phyloP scores from a whole-genome alignment of 2,113 vertebrate species.

The Megaleporinus macrocephalus region DNA sequence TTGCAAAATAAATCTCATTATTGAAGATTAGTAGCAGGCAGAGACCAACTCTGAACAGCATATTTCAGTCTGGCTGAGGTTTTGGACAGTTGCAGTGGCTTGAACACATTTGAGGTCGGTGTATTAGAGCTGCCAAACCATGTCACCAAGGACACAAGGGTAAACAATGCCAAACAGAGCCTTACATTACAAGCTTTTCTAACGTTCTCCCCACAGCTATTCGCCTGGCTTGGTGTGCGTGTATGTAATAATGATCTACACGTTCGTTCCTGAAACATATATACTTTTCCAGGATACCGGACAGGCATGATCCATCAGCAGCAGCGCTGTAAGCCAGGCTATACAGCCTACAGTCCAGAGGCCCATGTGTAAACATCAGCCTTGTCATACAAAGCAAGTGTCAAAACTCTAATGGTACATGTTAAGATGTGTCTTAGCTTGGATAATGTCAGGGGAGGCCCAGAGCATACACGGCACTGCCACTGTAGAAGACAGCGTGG shows the following conservation, averaged over 20 bases:
- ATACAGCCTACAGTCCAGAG: background rate
- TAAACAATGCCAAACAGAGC: conserved; percentile 68
- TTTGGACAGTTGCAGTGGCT: conserved; percentile 26
- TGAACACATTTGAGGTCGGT: conserved; percentile 40
- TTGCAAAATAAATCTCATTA: conserved; percentile 12
- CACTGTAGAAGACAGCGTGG: background rate
- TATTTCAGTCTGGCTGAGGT: conserved; percentile 38
- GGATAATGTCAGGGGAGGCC: background rate
- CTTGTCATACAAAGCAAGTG: background rate
- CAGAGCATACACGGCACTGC: background rate
- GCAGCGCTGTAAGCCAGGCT: background rate
- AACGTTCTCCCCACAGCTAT: background rate
- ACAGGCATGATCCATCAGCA: background rate
- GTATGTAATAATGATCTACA: background rate
- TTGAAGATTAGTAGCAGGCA: background rate
- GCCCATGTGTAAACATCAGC: conserved; percentile 1
- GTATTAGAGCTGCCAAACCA: conserved; percentile 48
- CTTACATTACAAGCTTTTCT: conserved; percentile 5
- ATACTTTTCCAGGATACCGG: background rate
- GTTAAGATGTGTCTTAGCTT: background rate
- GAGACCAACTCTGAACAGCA: background rate
- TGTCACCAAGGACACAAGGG: conserved; percentile 61
- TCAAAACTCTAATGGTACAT: background rate
- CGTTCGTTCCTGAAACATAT: background rate
- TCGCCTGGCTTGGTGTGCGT: background rate